phyloP scores from a whole-genome alignment of 2,113 vertebrate genomes.

The Sylvia atricapilla region DNA sequence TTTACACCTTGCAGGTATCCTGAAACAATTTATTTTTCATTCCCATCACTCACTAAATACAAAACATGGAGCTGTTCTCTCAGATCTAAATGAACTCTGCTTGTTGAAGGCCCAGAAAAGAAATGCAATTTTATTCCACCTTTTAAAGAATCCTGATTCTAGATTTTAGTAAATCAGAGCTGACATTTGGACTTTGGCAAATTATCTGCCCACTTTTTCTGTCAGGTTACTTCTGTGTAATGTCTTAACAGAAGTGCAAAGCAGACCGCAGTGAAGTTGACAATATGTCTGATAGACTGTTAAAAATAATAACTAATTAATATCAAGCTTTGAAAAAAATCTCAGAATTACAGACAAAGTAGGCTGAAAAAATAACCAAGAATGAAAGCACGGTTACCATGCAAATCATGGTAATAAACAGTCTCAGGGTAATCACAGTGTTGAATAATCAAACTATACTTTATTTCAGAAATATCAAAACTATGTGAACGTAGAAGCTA shows the following conservation, averaged over 20 bases:
- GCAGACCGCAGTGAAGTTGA: neutral
- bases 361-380: neutral
- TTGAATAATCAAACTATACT: constrained; percentile 63
- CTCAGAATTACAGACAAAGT: neutral
- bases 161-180: neutral
- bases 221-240: neutral
- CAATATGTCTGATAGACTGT: neutral
- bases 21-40: neutral
- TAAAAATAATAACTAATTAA: neutral
- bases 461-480: constrained; percentile 75
- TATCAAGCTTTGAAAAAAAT: neutral
- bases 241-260: neutral
- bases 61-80: neutral
- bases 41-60: neutral
- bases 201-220: neutral
- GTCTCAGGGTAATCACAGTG: neutral
- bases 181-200: neutral
- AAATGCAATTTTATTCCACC: neutral
- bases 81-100: neutral
- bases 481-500: constrained; percentile 25
- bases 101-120: neutral
- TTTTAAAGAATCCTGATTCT: neutral
- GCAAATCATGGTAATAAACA: neutral
- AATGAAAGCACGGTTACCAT: neutral
- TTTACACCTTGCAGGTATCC: neutral